phyloP scores from a whole-genome alignment of 2,797 vertebrate genomes.

The Lateolabrax maculatus region DNA sequence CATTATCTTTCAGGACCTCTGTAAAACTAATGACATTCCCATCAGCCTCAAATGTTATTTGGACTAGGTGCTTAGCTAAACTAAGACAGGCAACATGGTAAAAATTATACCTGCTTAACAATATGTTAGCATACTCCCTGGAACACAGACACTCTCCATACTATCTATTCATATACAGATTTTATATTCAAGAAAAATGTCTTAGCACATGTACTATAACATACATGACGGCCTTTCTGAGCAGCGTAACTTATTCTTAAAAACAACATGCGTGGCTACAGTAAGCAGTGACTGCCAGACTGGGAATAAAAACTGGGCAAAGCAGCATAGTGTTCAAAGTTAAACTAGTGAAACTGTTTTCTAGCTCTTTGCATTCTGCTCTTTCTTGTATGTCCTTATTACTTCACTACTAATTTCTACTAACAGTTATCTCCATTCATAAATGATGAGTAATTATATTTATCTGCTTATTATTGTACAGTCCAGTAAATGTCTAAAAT shows the following conservation, averaged over 20 bases:
- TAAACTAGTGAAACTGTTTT: neutral
- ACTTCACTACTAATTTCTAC: neutral
- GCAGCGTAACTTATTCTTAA: neutral
- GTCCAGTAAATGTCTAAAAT: neutral
- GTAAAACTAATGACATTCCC: neutral
- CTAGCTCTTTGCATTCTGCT: neutral
- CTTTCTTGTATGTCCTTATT: neutral
- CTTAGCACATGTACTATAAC: too few species aligned
- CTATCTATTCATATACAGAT: neutral
- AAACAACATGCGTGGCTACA: too few species aligned
- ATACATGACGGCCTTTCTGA: neutral
- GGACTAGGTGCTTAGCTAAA: too few species aligned
- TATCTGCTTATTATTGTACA: neutral
- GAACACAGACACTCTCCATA: too few species aligned
- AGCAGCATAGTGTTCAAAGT: neutral
- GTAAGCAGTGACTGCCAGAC: neutral
- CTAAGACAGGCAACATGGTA: neutral
- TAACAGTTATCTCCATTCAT: conserved; percentile 14
- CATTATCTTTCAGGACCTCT: too few species aligned
- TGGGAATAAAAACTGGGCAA: neutral
- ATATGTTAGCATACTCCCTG: too few species aligned
- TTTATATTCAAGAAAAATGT: neutral
- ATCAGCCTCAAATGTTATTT: neutral
- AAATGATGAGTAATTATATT: conserved; percentile 24
- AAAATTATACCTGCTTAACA: neutral